Percentiles rank a stretch among this genome's conserved stretches.
Evolutionary conservation across 2,888 invertebrate genomes (phyloP).

Genomic region (Drosophila pseudotalamancana): DNA sequence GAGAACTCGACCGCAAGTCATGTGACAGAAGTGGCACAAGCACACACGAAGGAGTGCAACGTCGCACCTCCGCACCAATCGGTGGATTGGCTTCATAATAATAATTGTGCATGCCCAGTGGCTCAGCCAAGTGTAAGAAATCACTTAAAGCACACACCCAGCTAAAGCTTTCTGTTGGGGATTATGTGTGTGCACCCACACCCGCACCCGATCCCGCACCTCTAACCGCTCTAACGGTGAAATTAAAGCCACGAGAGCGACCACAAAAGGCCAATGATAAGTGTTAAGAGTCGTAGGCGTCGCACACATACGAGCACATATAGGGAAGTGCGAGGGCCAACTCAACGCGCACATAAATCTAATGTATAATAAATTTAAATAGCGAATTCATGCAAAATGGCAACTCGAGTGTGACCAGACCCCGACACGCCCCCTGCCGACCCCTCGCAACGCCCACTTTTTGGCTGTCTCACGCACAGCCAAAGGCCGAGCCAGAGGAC

Average conservation of each 20-base stretch:
- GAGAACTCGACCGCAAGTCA: conserved; percentile 59
- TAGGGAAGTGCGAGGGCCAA: conserved; percentile 33
- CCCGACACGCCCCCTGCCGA: no score
- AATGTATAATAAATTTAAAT: conserved; percentile 80
- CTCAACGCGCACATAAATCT: conserved; percentile 79
- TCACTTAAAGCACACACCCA: conserved; percentile 62
- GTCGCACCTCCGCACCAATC: neutral
- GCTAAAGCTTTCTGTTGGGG: conserved; percentile 28
- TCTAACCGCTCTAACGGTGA: conserved; percentile 35
- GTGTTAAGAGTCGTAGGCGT: conserved; percentile 62
- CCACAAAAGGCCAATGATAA: conserved; percentile 71
- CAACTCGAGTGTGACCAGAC: conserved; percentile 54
- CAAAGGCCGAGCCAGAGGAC: conserved; percentile 34
- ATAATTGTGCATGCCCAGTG: conserved; percentile 69
- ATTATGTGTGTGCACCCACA: conserved; percentile 21
- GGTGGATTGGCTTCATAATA: conserved; percentile 31
- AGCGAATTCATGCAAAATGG: conserved; percentile 77
- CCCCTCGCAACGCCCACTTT: conserved; percentile 2
- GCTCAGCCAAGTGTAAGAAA: conserved; percentile 67
- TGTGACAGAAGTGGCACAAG: conserved; percentile 76
- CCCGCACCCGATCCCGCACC: no score
- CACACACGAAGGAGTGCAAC: no score
- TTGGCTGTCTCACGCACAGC: conserved; percentile 55
- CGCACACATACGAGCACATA: no score
- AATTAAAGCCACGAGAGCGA: conserved; percentile 50